Conservation (phyloP, 2,797 vertebrate species). For the Melanogrammus aeglefinus region DNA sequence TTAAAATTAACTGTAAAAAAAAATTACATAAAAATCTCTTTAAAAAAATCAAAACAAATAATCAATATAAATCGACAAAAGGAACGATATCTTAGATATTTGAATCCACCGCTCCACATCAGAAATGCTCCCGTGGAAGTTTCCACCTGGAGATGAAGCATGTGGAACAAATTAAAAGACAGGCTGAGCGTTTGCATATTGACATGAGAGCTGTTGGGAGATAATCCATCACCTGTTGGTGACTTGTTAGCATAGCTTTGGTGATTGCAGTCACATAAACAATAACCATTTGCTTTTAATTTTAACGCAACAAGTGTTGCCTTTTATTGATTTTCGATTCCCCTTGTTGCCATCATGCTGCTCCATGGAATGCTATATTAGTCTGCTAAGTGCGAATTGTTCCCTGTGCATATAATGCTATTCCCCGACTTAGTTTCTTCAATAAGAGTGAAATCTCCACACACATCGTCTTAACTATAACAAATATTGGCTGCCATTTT, state of each 20-base stretch:
- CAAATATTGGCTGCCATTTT: not conserved
- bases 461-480: not conserved
- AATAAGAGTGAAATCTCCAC: not conserved
- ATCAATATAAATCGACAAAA: constrained; percentile 29
- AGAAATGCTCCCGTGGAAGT: not conserved
- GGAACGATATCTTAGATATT: constrained; percentile 36
- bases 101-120: constrained; percentile 3
- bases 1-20: constrained; percentile 66
- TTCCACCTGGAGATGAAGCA: not conserved
- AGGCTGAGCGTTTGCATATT: not conserved
- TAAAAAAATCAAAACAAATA: constrained; percentile 6
- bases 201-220: not conserved
- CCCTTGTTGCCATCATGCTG: not conserved
- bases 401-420: not conserved
- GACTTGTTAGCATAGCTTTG: not conserved
- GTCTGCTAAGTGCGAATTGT: not conserved
- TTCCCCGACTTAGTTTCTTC: not conserved
- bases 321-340: not conserved
- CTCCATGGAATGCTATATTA: not conserved
- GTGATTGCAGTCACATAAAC: not conserved
- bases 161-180: not conserved
- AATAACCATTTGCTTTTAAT: not conserved
- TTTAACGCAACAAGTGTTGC: not conserved
- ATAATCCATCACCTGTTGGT: not conserved
- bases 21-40: constrained; percentile 41